Base-by-base conservation (phyloP, 2,797 vertebrate genomes). In the Poecilia velifera region DNA sequence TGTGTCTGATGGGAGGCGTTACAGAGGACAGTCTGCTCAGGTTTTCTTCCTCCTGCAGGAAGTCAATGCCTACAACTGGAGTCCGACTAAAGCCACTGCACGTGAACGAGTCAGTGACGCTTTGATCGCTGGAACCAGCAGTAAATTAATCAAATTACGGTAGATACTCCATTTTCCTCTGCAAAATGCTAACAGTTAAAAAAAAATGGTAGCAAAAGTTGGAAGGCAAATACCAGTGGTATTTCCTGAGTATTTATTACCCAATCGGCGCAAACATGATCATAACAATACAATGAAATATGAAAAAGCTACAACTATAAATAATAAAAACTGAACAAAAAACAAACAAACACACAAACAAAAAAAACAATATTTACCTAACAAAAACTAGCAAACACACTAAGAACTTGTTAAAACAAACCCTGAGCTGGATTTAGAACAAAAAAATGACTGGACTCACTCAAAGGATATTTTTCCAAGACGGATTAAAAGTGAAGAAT, bases 1-100 rank as follows among this genome's bases (percentile, higher is more conserved):
- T 43, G 45, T 36, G 51, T 76, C 79, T 82, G 83, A 70, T 74
- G 72, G 77, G 71, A n/a, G 76, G 57, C 79, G 89, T 85, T 78
- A 80, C 70, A 87, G 43, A 45, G 25, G 45, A 46, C n/a, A 25
- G n/a, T 16, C 45, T 16, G 43, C 1, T 72, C n/a, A 13, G 68
- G 41, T 46, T n/a, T 72, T n/a, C 6, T 28, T 28, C 13, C 13
- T 3, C n/a, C 13, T 6, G 28, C n/a, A 31, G 28, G n/a, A 62
- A 3, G 57, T 31, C 28, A 16, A 46, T 3, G 46, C 13, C 2
- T 71, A 1, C 36, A 41, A 45, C 12, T 18, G 45, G 45, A 71
- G 45, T 46, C 14, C 2, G 41, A 70, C 22, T 43, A 25, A 70
- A 70, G 0, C 25, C 45, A 13, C n/a, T 28, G 16, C 25, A 7